Evolutionary conservation across 2,797 vertebrate species (phyloP).

Genomic region (Alauda arvensis): DNA sequence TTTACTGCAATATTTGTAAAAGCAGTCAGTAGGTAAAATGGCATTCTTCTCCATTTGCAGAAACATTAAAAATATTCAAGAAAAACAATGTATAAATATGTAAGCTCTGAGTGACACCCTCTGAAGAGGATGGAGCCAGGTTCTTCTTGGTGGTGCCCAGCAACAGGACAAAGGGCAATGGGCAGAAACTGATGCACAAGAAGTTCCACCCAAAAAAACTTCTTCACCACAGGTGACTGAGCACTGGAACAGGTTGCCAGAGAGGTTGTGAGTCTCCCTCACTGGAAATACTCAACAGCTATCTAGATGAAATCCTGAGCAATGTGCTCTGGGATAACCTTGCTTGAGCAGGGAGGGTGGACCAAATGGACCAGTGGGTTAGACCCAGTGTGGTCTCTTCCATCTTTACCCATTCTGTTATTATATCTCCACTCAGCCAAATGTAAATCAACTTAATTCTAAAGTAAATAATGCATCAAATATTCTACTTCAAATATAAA

Average conservation of each 20-base stretch:
- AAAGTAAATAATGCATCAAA: neutral
- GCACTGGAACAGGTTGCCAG: neutral
- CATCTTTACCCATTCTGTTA: neutral
- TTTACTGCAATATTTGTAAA: neutral
- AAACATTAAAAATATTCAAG: neutral
- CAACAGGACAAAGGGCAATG: neutral
- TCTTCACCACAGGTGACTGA: neutral
- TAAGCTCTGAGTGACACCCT: neutral
- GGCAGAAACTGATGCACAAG: neutral
- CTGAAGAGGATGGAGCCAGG: neutral
- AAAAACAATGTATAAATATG: neutral
- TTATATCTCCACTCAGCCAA: neutral
- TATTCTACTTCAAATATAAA: neutral
- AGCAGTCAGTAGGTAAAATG: neutral
- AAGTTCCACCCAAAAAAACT: neutral
- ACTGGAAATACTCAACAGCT: neutral
- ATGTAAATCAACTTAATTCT: neutral
- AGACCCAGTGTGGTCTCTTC: neutral
- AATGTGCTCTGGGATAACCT: neutral
- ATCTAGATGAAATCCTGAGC: neutral
- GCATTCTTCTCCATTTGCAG: neutral
- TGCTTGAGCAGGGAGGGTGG: neutral
- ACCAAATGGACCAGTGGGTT: neutral
- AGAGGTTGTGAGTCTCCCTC: neutral
- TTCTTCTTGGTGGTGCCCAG: neutral